These are phyloP conservation scores for Chloroclystis v-ata DNA, from an alignment of 2,888 invertebrate species.

Conservation along the genomic window DNA sequence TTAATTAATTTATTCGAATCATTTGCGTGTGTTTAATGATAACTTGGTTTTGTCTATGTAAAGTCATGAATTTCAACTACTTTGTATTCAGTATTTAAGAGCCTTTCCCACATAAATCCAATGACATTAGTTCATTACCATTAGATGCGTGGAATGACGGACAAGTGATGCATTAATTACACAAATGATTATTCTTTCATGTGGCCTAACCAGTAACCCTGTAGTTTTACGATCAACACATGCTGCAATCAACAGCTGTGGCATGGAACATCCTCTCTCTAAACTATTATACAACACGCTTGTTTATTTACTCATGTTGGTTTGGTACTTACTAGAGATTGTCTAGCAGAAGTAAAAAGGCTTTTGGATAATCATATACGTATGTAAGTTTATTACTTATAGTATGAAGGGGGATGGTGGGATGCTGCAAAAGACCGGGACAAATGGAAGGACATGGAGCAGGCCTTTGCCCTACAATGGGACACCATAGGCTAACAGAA, in stretches of 20 bases:
- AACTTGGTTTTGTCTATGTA: too few relatives aligned
- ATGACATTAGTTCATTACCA: neutral
- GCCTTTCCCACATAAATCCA: neutral
- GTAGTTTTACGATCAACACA: conserved; percentile 22
- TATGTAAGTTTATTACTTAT: too few relatives aligned
- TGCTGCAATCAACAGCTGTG: conserved; percentile 21
- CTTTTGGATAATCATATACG: too few relatives aligned
- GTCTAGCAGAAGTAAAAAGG: too few relatives aligned
- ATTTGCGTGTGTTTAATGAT: too few relatives aligned
- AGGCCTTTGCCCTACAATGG: too few relatives aligned
- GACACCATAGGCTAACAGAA: too few relatives aligned
- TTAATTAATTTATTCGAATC: too few relatives aligned
- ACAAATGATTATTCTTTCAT: conserved; percentile 16
- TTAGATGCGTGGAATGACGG: neutral
- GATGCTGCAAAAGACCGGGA: too few relatives aligned
- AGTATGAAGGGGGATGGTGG: too few relatives aligned
- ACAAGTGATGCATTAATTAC: conserved; percentile 9
- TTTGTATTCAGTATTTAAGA: neutral
- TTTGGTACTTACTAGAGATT: neutral
- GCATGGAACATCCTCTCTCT: conserved; percentile 12
- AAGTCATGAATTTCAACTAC: too few relatives aligned
- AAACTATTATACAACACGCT: conserved; percentile 6
- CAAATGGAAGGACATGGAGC: too few relatives aligned
- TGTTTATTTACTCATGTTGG: conserved; percentile 3
- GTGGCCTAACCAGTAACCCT: conserved; percentile 7